Evolutionary conservation across 2,888 invertebrate genomes (phyloP).

Genomic region (Tachina lurida): DNA sequence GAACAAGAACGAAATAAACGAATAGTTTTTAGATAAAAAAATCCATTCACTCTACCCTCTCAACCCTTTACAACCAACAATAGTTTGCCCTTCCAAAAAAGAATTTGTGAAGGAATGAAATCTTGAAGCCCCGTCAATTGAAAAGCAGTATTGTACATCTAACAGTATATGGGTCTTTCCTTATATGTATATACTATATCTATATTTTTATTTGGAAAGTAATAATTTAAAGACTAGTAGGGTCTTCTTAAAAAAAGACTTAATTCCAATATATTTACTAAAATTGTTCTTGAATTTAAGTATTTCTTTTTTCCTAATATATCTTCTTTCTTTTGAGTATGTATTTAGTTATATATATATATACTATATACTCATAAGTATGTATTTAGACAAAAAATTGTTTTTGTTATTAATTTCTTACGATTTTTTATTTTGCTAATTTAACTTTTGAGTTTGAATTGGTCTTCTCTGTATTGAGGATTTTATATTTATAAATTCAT

Average conservation of each 20-base stretch:
- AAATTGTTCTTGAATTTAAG: constrained; percentile 10
- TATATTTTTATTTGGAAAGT: background rate
- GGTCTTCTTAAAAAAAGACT: constrained; percentile 12
- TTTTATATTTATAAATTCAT: constrained; percentile 37
- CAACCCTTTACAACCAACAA: too few relatives aligned
- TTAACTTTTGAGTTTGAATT: constrained; percentile 69
- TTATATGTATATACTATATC: background rate
- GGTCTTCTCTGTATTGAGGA: constrained; percentile 77
- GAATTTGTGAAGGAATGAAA: too few relatives aligned
- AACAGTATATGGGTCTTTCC: background rate
- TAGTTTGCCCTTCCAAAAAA: too few relatives aligned
- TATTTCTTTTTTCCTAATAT: constrained; percentile 9
- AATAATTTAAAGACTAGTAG: constrained; percentile 3
- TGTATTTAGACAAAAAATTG: constrained; percentile 43
- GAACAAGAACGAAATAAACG: too few relatives aligned
- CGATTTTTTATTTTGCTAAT: constrained; percentile 50
- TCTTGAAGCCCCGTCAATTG: too few relatives aligned
- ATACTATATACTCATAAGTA: background rate
- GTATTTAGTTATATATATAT: background rate
- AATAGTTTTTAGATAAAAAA: too few relatives aligned
- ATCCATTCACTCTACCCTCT: too few relatives aligned
- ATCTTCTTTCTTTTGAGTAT: background rate
- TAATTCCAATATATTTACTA: background rate
- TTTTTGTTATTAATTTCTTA: constrained; percentile 31
- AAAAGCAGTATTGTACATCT: background rate